Evolutionary conservation across 2,797 vertebrate genomes (phyloP), one percentile per base, ranked within the genome.

Genomic region (Syngnathus rostellatus): DNA sequence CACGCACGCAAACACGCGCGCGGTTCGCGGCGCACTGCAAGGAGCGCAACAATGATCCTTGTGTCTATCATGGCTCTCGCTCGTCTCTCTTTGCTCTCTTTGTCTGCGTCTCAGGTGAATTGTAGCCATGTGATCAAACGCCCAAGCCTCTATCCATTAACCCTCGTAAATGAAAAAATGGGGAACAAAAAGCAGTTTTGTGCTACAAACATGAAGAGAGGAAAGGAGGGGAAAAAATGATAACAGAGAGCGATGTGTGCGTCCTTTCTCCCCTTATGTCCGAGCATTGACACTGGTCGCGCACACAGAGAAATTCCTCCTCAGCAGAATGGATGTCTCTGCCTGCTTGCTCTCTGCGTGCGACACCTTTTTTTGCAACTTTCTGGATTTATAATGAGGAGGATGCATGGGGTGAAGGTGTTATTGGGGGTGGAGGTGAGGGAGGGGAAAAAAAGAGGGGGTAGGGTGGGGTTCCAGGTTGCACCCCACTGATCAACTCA

Each of bases 131-230:
- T 92, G 91, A 92, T 92, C 89, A 91, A 90, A 91, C 87, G 90
- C 88, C 88, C 90, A 87, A 88, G 87, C 86, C 87, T 87, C 88
- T 87, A 87, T 89, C 90, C 90, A 90, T 91, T 92, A 91, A 90
- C 87, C 89, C 86, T 87, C 81, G 88, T 91, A 89, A 91, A 91
- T 89, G 90, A 84, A 87, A 86, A 89, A 90, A 88, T 75, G 83
- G 87, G 88, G 87, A 90, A 91, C 89, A 92, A 91, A 92, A 92
- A 92, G 90, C 89, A 92, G 88, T 92, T 91, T 87, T 92, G 90
- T 92, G 84, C 87, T 85, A 81, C 87, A 88, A 89, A 90, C 86
- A 91, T 89, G 87, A 86, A 87, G 41, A 57, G 60, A 62, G 39
- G 60, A 45, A 40, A 45, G 40, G 60, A 17, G 40, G 60, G 60